A percentile compares a stretch with the other conserved stretches of the same genome.
Evolutionary conservation across 1,140 invertebrate genomes (phyloP).

Genomic region (Calliopsis andreniformis): DNA sequence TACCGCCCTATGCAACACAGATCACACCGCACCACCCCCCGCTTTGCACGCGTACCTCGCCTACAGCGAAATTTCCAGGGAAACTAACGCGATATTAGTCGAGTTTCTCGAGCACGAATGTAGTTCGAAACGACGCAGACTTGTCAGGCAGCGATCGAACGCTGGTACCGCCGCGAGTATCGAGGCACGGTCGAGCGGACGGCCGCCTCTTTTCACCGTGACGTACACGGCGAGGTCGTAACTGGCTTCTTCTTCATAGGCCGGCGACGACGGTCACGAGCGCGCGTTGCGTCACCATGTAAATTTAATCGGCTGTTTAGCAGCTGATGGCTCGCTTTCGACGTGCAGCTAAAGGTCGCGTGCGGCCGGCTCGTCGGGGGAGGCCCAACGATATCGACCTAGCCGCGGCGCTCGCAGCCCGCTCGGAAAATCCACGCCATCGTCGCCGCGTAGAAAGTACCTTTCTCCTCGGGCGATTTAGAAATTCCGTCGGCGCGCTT

Average conservation of each 20-base stretch:
- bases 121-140: too few relatives aligned
- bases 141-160: background rate
- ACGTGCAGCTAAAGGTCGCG: slow-evolving; percentile 35
- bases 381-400: background rate
- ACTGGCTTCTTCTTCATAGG: slow-evolving; percentile 48
- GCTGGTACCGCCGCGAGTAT: too few relatives aligned
- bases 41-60: too few relatives aligned
- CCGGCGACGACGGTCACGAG: slow-evolving; percentile 28
- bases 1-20: too few relatives aligned
- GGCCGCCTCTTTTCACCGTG: slow-evolving; percentile 25
- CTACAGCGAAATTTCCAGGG: too few relatives aligned
- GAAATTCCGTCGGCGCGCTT: slow-evolving; percentile 41
- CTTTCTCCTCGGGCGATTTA: slow-evolving; percentile 50
- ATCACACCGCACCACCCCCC: too few relatives aligned
- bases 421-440: slow-evolving; percentile 30
- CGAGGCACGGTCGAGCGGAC: background rate
- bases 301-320: slow-evolving; percentile 64
- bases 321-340: slow-evolving; percentile 33
- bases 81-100: too few relatives aligned
- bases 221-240: slow-evolving; percentile 33
- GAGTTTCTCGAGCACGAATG: background rate
- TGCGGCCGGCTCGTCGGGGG: background rate
- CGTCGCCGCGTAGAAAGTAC: slow-evolving; percentile 37
- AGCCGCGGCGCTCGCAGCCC: background rate
- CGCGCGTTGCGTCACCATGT: slow-evolving; percentile 56